Conservation (phyloP, 2,797 vertebrate genomes). For the Notolabrus celidotus region DNA sequence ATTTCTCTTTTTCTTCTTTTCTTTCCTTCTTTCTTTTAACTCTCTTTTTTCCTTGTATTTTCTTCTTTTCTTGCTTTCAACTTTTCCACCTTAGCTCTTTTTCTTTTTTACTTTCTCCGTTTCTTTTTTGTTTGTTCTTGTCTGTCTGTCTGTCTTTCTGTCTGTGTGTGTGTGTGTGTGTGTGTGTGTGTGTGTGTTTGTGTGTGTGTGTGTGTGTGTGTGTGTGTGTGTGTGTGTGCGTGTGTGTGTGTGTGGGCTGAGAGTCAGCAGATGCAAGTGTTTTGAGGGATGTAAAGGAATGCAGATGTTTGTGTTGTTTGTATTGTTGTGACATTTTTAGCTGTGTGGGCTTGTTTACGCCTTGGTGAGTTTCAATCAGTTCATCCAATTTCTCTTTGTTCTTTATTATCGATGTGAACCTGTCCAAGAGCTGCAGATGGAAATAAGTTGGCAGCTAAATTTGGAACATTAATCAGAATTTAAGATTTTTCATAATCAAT, state of each 20-base stretch:
- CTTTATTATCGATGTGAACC: background rate
- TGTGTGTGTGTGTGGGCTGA: background rate
- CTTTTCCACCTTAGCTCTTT: too few relatives aligned
- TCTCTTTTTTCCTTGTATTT: background rate
- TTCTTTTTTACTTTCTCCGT: background rate
- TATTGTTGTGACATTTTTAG: background rate
- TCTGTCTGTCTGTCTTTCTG: background rate
- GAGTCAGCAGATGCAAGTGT: background rate
- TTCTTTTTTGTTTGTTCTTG: background rate
- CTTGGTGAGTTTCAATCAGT: too few relatives aligned
- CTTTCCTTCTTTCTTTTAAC: background rate
- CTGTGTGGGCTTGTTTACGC: too few relatives aligned
- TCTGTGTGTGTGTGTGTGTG: too few relatives aligned
- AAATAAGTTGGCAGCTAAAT: background rate
- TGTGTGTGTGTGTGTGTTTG: background rate
- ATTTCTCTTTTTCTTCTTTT: too few relatives aligned
- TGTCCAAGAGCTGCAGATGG: background rate
- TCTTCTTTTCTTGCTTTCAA: background rate
- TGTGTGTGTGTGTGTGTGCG: background rate
- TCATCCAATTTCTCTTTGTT: background rate
- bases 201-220: background rate
- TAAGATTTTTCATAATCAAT: background rate
- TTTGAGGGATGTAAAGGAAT: background rate
- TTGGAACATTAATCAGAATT: background rate
- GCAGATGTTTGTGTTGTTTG: background rate